Evolutionary conservation across 2,888 invertebrate genomes (phyloP), one percentile per base, ranked within the genome.

Genomic region (Fragum fragum): DNA sequence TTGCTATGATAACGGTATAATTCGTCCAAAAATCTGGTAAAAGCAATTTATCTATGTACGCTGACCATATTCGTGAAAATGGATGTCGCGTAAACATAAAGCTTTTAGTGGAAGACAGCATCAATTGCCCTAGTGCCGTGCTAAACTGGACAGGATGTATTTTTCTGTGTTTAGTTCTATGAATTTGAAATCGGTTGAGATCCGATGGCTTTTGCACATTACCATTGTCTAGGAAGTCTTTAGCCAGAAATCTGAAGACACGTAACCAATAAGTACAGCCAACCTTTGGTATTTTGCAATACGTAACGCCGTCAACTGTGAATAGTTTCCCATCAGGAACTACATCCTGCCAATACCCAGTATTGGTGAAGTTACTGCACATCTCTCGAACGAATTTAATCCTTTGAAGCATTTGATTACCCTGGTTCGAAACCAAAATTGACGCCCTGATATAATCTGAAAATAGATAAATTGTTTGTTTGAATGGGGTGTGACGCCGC

Each of bases 41-140:
- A 1, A 87, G 29, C 42, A 88, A 86, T 61, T 88, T 87, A 69
- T 89, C 89, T 29, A 88, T 77, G 69, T 81, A 89, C 6, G 86
- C 87, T 9, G 87, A 79, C 86, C 87, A 88, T 23, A 89, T 57
- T 11, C 88, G 81, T 1, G 72, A 11, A 63, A 85, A 88, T 3
- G 89, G 89, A 26, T 88, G 78, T 5, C 88, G 66, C 16, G 83
- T 59, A 71, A 86, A 85, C 83, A 89, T 86, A 61, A 88, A 89
- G n/a, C 80, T 55, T 0, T 70, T 76, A 0, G 68, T 73, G 23
- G 29, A 53, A 11, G 81, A 74, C 55, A 84, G 61, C 21, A 59
- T 42, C 32, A 29, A 63, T 3, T 69, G 70, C 21, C 42, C 55
- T 0, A 52, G 32, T 0, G 72, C 70, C 42, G 73, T 66, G 18